Conservation (phyloP, 2,797 vertebrate genomes). For the Sebastes minor region DNA sequence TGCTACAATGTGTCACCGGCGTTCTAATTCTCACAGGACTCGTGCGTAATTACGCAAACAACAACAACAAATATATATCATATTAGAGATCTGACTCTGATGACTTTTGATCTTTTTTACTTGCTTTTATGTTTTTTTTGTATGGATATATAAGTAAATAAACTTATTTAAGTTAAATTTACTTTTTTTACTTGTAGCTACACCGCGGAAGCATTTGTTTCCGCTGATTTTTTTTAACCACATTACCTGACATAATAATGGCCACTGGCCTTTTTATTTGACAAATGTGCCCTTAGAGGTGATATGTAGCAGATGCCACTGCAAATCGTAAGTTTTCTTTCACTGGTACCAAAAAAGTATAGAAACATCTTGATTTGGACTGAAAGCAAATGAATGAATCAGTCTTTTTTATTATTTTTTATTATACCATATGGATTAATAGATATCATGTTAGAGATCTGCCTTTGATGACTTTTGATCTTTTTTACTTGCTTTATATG, state of each 20-base stretch:
- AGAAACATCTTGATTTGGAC: not conserved
- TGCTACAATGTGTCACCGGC: constrained; percentile 6
- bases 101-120: not conserved
- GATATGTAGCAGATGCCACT: constrained; percentile 55
- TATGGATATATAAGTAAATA: too few species aligned
- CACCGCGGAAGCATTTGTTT: too few species aligned
- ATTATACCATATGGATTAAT: not conserved
- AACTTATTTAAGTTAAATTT: not conserved
- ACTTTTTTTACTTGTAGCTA: too few species aligned
- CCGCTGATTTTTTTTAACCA: too few species aligned
- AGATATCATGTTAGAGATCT: not conserved
- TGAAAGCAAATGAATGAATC: not conserved
- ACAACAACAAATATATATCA: not conserved
- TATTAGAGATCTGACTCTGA: not conserved
- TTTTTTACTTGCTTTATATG: not conserved
- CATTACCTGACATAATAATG: constrained; percentile 8
- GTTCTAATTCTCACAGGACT: constrained; percentile 2
- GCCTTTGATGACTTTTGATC: constrained; percentile 2
- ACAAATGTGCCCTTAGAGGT: constrained; percentile 20
- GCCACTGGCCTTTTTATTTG: constrained; percentile 6
- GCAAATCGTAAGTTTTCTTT: constrained; percentile 18
- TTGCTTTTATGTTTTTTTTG: not conserved
- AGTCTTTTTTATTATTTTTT: not conserved
- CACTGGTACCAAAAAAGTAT: not conserved
- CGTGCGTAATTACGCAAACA: constrained; percentile 51